These are phyloP conservation scores for Cydia amplana DNA, from an alignment of 1,140 invertebrate genomes.

Conservation along the genomic window DNA sequence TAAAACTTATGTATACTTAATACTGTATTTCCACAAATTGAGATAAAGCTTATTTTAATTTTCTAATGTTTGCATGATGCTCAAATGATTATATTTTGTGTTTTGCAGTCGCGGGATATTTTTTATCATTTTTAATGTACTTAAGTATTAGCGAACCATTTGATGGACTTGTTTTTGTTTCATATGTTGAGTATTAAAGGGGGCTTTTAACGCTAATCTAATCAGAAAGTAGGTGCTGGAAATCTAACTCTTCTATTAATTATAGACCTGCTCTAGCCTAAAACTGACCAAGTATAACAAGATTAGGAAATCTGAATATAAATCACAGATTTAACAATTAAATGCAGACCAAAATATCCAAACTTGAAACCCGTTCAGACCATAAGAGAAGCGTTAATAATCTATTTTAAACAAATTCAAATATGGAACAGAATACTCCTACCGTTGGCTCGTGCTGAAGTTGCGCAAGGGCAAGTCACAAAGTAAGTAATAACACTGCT, in stretches of 20 bases:
- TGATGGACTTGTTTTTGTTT: too few relatives aligned
- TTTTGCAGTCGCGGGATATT: too few relatives aligned
- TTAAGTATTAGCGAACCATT: too few relatives aligned
- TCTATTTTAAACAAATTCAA: constrained; percentile 28
- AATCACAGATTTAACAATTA: constrained; percentile 12
- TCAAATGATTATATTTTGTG: too few relatives aligned
- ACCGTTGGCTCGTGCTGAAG: constrained; percentile 47
- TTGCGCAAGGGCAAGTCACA: constrained; percentile 53
- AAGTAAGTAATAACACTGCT: constrained; percentile 35
- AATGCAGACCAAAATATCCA: neutral
- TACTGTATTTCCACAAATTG: neutral
- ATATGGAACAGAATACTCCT: constrained; percentile 22
- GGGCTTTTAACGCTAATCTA: too few relatives aligned
- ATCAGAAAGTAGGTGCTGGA: too few relatives aligned
- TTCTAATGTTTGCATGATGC: too few relatives aligned
- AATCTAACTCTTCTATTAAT: neutral
- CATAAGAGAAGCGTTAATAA: constrained; percentile 29
- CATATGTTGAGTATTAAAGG: too few relatives aligned
- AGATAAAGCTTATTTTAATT: too few relatives aligned
- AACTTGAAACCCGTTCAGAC: constrained; percentile 18
- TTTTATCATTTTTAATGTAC: too few relatives aligned
- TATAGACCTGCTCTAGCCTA: neutral
- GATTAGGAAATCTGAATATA: constrained; percentile 8
- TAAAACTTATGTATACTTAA: neutral
- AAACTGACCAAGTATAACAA: neutral